phyloP scores from a whole-genome alignment of 2,888 invertebrate genomes.

The Eupsilia transversa region DNA sequence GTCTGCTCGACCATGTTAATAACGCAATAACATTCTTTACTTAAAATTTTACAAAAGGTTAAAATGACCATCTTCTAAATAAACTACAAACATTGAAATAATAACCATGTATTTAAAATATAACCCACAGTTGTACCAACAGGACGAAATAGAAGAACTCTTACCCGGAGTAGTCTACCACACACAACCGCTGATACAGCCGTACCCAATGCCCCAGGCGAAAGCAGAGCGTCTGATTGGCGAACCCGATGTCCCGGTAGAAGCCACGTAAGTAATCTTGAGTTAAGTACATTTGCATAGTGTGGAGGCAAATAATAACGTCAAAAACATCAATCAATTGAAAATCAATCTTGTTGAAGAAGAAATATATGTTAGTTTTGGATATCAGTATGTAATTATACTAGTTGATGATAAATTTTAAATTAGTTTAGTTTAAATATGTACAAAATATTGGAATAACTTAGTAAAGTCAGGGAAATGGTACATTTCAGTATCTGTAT shows the following conservation, averaged over 20 bases:
- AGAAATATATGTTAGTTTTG: background rate
- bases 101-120: constrained; percentile 28
- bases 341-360: background rate
- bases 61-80: no score
- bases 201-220: constrained; percentile 92
- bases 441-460: no score
- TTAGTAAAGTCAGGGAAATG: no score
- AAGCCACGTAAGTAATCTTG: constrained; percentile 93
- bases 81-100: background rate
- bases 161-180: constrained; percentile 91
- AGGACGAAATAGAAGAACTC: constrained; percentile 91
- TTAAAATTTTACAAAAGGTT: background rate
- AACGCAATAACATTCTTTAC: background rate
- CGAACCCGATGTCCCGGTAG: constrained; percentile 93
- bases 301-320: constrained; percentile 58
- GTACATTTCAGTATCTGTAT: no score
- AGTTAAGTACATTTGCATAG: constrained; percentile 31
- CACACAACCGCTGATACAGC: constrained; percentile 92
- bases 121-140: constrained; percentile 35
- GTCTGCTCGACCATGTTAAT: no score
- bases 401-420: background rate
- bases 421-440: background rate
- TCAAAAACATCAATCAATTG: background rate
- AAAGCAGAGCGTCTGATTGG: constrained; percentile 93
- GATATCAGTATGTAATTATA: background rate